Percentiles rank a stretch among this genome's conserved stretches.
Evolutionary conservation across 2,113 vertebrate genomes (phyloP).

Genomic region (Noturus placidus): DNA sequence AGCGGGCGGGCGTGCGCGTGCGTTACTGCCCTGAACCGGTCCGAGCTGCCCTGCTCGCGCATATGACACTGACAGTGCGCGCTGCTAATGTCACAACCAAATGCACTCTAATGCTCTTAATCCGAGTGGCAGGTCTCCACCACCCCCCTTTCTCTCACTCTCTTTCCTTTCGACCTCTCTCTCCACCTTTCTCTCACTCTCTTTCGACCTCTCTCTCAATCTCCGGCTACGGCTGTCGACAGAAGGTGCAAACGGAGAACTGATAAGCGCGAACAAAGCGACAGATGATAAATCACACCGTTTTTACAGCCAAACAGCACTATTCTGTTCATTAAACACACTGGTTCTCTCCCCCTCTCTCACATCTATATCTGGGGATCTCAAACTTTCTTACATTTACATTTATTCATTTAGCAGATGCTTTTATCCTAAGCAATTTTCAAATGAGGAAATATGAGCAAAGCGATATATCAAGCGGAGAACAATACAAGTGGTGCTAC

Average conservation of each 20-base stretch:
- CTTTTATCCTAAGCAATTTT: too few relatives aligned
- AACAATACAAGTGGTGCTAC: too few relatives aligned
- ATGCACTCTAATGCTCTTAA: constrained; percentile 62
- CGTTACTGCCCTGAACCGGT: constrained; percentile 58
- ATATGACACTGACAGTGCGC: constrained; percentile 63
- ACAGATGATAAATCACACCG: neutral
- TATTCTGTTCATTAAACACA: neutral
- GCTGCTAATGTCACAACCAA: constrained; percentile 63
- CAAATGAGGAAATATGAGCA: too few relatives aligned
- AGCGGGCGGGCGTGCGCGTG: neutral
- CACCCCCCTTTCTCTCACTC: neutral
- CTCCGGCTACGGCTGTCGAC: neutral
- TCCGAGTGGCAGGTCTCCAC: constrained; percentile 6
- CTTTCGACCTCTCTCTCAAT: too few relatives aligned
- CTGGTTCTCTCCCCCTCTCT: neutral
- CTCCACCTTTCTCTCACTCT: too few relatives aligned
- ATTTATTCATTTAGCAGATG: too few relatives aligned
- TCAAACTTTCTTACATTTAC: neutral
- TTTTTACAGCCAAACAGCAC: neutral
- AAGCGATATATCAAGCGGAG: too few relatives aligned
- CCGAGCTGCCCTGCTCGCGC: constrained; percentile 54
- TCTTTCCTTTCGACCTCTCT: neutral
- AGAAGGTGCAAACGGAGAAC: neutral
- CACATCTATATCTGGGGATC: neutral
- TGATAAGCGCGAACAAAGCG: neutral